These are phyloP conservation scores for Leptopilina drosophilae DNA, from an alignment of 2,888 invertebrate genomes.

Conservation along the genomic window DNA sequence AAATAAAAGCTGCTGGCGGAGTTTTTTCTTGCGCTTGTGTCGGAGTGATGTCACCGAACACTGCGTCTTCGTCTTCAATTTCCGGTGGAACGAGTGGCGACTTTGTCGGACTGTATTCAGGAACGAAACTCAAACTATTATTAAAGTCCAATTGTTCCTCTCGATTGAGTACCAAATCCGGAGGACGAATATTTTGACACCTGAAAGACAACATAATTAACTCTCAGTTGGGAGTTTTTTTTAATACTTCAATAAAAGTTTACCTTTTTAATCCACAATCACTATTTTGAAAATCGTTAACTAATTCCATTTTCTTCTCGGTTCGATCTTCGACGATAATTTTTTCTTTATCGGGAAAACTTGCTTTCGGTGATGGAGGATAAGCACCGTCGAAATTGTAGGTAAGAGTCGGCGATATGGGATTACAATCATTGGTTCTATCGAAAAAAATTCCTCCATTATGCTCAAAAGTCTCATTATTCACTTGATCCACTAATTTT, in stretches of 20 bases:
- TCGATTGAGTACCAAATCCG: conserved; percentile 57
- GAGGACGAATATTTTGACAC: conserved; percentile 61
- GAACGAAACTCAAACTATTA: conserved; percentile 61
- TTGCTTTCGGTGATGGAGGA: background rate
- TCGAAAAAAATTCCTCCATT: background rate
- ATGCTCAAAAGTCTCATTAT: background rate
- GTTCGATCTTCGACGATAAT: background rate
- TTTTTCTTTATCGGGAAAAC: background rate
- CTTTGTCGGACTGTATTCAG: conserved; percentile 67
- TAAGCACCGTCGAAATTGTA: conserved; percentile 50
- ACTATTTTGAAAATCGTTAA: background rate
- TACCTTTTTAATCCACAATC: background rate
- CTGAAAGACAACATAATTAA: conserved; percentile 47
- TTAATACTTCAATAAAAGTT: background rate
- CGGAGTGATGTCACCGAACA: conserved; percentile 68
- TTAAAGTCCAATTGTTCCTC: conserved; percentile 54
- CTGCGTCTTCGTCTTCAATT: conserved; percentile 66
- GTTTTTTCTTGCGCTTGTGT: conserved; percentile 68
- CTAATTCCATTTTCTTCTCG: background rate
- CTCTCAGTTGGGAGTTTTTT: too few relatives aligned
- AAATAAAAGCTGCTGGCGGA: conserved; percentile 67
- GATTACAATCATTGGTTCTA: conserved; percentile 13
- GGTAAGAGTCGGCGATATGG: conserved; percentile 66
- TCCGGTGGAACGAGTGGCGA: conserved; percentile 66
- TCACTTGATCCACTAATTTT: background rate